phyloP scores from a whole-genome alignment of 2,797 vertebrate species.

The Melanotaenia maccullochi region DNA sequence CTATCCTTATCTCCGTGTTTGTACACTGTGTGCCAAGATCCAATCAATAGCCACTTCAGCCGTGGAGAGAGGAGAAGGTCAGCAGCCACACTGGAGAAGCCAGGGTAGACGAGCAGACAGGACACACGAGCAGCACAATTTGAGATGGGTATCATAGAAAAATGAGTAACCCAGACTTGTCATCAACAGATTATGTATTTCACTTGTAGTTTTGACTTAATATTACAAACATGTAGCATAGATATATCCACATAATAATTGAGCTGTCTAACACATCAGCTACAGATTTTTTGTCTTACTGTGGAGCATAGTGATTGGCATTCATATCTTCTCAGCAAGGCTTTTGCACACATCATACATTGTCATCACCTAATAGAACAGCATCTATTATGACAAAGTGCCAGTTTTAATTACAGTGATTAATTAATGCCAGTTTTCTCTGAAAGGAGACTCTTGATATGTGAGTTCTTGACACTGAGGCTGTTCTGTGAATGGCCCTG shows the following conservation, averaged over 20 bases:
- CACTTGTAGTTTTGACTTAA: constrained; percentile 3
- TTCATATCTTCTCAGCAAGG: constrained; percentile 32
- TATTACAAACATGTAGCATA: constrained; percentile 1
- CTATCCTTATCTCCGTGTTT: constrained; percentile 84
- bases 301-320: constrained; percentile 23
- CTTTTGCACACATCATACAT: constrained; percentile 45
- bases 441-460: constrained; percentile 44
- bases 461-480: constrained; percentile 55
- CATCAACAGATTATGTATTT: constrained; percentile 16
- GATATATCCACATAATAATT: constrained; percentile 7
- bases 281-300: constrained; percentile 18
- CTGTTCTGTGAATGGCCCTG: constrained; percentile 58
- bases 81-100: constrained; percentile 73
- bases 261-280: constrained; percentile 11
- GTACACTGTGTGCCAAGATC: constrained; percentile 86
- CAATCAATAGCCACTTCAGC: constrained; percentile 86
- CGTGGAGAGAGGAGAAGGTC: constrained; percentile 86
- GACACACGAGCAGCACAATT: constrained; percentile 41
- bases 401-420: constrained; percentile 62
- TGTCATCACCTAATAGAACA: constrained; percentile 53
- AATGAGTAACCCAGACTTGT: constrained; percentile 8
- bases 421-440: constrained; percentile 58
- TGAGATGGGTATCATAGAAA: constrained; percentile 1
- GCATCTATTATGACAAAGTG: constrained; percentile 48
- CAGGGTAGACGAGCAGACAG: constrained; percentile 62